Conservation (phyloP, 2,888 invertebrate species). For the Acholoe squamosa region DNA sequence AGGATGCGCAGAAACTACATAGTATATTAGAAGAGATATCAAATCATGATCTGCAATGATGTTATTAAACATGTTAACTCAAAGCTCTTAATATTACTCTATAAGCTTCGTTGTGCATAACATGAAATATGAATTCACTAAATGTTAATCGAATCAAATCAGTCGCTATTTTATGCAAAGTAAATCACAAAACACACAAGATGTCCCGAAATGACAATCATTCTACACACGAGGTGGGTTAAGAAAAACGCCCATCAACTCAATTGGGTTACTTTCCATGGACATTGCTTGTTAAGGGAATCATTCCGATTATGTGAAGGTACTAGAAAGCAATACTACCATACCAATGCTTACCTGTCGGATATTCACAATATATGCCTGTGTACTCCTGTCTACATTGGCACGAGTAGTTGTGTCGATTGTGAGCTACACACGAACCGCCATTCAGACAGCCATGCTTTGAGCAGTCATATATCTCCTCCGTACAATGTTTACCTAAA, state of each 20-base stretch:
- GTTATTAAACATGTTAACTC: constrained; percentile 29
- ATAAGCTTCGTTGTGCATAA: background rate
- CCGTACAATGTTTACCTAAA: constrained; percentile 67
- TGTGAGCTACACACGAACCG: constrained; percentile 71
- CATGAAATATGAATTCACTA: background rate
- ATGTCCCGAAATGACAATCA: background rate
- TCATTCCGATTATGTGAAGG: background rate
- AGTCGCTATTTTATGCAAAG: background rate
- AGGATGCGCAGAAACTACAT: constrained; percentile 22
- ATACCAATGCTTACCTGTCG: constrained; percentile 70
- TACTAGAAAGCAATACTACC: background rate
- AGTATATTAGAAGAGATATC: constrained; percentile 7
- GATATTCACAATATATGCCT: constrained; percentile 71
- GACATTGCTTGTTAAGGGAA: background rate
- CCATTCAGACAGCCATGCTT: constrained; percentile 72
- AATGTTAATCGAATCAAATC: no score
- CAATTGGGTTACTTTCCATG: background rate
- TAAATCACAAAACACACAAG: background rate
- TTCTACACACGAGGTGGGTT: background rate
- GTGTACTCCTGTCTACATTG: constrained; percentile 72
- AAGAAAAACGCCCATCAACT: no score
- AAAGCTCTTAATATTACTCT: constrained; percentile 49
- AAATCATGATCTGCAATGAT: background rate
- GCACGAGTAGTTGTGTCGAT: constrained; percentile 72
- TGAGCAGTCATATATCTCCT: constrained; percentile 67